Base-by-base conservation (phyloP, 2,113 vertebrate species). In the Oreochromis aureus region DNA sequence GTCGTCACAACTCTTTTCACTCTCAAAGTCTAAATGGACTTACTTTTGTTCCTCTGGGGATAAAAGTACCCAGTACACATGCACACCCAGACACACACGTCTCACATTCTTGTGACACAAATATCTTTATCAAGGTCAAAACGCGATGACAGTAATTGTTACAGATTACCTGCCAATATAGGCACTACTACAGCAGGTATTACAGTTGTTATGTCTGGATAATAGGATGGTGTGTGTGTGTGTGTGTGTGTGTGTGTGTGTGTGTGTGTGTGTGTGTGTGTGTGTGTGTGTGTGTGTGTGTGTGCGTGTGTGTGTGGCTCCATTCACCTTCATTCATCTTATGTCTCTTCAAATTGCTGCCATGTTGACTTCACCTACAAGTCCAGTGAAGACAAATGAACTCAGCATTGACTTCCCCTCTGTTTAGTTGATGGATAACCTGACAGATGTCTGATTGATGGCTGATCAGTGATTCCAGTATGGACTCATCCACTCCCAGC, bases 311-410 rank as follows among this genome's bases (percentile, higher is more conserved):
- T 41, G 16, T 27, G 36, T 46, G 15, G 6, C 63, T 54, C 46
- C 6, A 24, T 59, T 79, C 39, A 39, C 55, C 41, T 76, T 34
- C 39, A 88, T 89, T 87, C 39, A 80, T 87, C 87, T 87, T 58
- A 2, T 19, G 53, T 66, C 71, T 18, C 46, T 63, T 55, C 8
- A 6, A 79, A 58, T 87, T 10, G 4, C 16, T 16, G 1, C 12
- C 39, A 11, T 61, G 80, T 87, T 81, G 6, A 46, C 46, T 48
- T 61, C 82, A 51, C 71, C 39, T 80, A 44, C 30, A 34, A 81
- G 83, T 61, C 81, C 83, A 82, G 58, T 19, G 69, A 89, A 88
- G 86, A 91, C 39, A 18, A 81, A 91, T 88, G 27, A 78, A 84
- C 7, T 88, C 78, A 18, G 78, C 54, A 1, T 80, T 85, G 34